phyloP scores from a whole-genome alignment of 2,113 vertebrate genomes.

The Pogona vitticeps region DNA sequence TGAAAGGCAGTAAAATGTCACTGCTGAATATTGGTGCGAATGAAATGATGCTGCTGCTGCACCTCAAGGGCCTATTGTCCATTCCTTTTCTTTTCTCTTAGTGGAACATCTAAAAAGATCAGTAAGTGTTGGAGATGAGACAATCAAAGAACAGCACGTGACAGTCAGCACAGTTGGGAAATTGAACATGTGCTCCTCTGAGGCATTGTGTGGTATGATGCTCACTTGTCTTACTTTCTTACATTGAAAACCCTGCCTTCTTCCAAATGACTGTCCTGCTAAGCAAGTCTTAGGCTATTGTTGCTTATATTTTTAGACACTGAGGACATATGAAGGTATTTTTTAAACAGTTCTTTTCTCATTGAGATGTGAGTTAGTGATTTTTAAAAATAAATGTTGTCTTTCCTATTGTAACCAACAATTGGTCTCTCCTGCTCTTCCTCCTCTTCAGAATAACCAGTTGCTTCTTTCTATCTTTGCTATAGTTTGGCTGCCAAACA shows the following conservation, averaged over 20 bases:
- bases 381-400: background rate
- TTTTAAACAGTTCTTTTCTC: background rate
- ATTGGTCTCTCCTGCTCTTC: background rate
- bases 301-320: background rate
- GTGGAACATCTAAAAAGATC: constrained; percentile 52
- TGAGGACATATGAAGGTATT: background rate
- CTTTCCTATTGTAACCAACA: background rate
- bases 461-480: background rate
- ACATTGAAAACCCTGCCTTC: constrained; percentile 26
- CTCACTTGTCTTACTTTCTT: constrained; percentile 41
- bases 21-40: constrained; percentile 60
- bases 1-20: constrained; percentile 50
- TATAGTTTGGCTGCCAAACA: background rate
- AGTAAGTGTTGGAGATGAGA: constrained; percentile 50
- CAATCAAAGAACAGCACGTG: constrained; percentile 57
- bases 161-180: constrained; percentile 57
- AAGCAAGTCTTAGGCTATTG: background rate
- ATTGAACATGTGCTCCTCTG: background rate
- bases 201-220: constrained; percentile 23
- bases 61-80: constrained; percentile 49
- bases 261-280: background rate
- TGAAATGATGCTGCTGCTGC: constrained; percentile 7
- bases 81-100: constrained; percentile 49
- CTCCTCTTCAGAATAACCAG: background rate
- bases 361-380: background rate